Percentiles rank a stretch among this genome's conserved stretches.
Evolutionary conservation across 2,113 vertebrate genomes (phyloP).

Genomic region (Emberiza fucata): DNA sequence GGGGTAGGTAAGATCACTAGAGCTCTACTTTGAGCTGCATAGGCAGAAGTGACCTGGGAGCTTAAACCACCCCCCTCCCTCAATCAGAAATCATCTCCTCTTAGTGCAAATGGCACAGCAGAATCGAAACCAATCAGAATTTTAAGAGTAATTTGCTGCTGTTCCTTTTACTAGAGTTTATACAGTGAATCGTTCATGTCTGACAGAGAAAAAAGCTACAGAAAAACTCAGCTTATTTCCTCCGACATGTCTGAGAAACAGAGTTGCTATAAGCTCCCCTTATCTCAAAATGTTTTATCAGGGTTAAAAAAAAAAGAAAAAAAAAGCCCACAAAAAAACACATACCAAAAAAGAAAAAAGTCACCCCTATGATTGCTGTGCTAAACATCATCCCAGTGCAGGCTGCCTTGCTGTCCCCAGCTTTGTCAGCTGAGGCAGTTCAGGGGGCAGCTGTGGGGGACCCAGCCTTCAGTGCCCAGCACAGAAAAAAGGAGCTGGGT

Average conservation of each 20-base stretch:
- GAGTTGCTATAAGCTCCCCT: background rate
- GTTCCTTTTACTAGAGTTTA: background rate
- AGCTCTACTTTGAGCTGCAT: background rate
- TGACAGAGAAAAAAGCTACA: background rate
- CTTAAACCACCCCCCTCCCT: background rate
- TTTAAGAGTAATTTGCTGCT: background rate
- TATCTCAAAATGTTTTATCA: background rate
- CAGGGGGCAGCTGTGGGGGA: background rate
- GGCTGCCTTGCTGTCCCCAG: background rate
- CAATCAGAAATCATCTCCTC: background rate
- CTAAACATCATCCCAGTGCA: background rate
- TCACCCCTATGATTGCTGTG: background rate
- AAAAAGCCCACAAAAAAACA: background rate
- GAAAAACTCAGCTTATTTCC: background rate
- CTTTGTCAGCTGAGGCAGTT: accelerated
- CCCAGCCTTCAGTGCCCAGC: background rate
- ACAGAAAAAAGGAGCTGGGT: too few relatives aligned
- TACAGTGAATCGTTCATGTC: background rate
- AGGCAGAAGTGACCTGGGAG: background rate
- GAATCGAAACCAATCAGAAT: background rate
- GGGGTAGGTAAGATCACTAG: accelerated
- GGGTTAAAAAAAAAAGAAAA: too few relatives aligned
- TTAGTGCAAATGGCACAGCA: background rate
- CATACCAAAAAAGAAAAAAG: background rate
- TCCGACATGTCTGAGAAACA: background rate